Evolutionary conservation across 2,113 vertebrate genomes (phyloP).

Genomic region (Epinephelus cyanopodus): DNA sequence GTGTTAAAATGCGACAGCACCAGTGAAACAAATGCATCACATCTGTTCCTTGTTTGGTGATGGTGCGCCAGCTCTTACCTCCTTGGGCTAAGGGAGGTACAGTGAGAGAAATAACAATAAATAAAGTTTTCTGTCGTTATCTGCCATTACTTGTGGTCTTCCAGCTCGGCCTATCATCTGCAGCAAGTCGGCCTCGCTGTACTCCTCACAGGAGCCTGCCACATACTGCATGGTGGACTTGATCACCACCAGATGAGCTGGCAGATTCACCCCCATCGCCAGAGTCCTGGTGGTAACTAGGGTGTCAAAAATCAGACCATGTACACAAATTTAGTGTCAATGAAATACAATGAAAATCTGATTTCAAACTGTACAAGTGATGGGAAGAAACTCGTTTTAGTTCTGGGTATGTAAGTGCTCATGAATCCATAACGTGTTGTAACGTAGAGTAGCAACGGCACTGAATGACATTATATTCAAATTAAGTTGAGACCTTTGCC

Average conservation of each 20-base stretch:
- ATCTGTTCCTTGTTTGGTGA: background rate
- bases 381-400: too few relatives aligned
- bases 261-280: constrained; percentile 98
- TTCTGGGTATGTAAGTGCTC: too few relatives aligned
- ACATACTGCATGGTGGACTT: constrained; percentile 97
- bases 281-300: constrained; percentile 98
- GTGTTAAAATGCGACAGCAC: background rate
- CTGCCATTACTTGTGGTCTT: constrained; percentile 91
- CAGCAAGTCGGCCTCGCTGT: constrained; percentile 95
- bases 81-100: background rate
- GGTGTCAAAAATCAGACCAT: constrained; percentile 41
- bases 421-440: too few relatives aligned
- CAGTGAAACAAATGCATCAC: background rate
- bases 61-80: background rate
- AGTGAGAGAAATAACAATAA: background rate
- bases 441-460: too few relatives aligned
- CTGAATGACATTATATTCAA: too few relatives aligned
- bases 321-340: background rate
- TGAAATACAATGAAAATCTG: background rate
- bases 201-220: constrained; percentile 94
- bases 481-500: too few relatives aligned
- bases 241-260: constrained; percentile 96
- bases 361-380: background rate
- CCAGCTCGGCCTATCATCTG: constrained; percentile 99
- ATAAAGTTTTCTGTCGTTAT: background rate